A percentile compares a stretch with the other conserved stretches of the same genome.
These are phyloP conservation scores for Paguma larvata DNA, from an alignment of 2,797 vertebrate genomes.

Conservation along the genomic window DNA sequence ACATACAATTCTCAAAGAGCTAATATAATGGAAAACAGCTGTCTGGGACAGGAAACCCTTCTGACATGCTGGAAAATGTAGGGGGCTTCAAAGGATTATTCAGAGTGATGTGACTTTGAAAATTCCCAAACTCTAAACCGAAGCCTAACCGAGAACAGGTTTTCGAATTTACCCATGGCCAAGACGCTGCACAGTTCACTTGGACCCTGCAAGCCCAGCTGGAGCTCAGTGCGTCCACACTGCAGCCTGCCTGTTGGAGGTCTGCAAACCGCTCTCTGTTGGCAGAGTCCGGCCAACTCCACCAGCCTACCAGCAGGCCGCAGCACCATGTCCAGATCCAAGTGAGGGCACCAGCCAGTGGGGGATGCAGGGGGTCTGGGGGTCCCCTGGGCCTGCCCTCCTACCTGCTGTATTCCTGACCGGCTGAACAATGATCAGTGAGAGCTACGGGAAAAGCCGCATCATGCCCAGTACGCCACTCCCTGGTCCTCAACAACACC, in stretches of 20 bases:
- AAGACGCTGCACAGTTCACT: neutral
- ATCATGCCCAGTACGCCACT: conserved; percentile 73
- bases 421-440: neutral
- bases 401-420: neutral
- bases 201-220: neutral
- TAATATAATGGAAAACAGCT: neutral
- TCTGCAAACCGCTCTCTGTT: conserved; percentile 50
- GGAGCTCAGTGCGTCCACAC: neutral
- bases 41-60: neutral
- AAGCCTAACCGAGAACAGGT: neutral
- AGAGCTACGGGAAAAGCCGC: neutral
- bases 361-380: too few species aligned
- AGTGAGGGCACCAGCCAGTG: neutral
- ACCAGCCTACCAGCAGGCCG: neutral
- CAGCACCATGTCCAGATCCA: neutral
- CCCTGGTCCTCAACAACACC: neutral
- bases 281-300: neutral
- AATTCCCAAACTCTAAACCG: neutral
- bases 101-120: neutral
- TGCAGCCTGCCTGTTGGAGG: neutral
- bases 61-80: neutral
- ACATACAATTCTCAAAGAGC: conserved; percentile 5
- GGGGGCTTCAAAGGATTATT: neutral
- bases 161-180: neutral
- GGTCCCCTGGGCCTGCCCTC: neutral